Percentiles rank a stretch among this genome's conserved stretches.
Conservation (phyloP, 2,888 invertebrate genomes). For the Macaria notata region DNA sequence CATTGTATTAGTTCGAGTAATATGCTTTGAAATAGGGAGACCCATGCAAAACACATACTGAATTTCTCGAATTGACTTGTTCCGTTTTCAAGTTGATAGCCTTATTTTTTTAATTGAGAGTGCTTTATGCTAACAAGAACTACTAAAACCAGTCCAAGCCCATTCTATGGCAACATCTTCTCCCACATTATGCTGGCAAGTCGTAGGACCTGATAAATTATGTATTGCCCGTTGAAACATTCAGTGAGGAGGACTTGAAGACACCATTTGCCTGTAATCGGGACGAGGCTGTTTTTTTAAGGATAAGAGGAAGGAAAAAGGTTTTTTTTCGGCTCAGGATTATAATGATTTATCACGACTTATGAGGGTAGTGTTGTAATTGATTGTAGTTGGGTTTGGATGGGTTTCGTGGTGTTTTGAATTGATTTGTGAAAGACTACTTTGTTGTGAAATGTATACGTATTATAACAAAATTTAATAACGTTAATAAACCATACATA, state of each 20-base stretch:
- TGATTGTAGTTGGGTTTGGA: background rate
- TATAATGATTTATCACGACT: slow-evolving; percentile 17
- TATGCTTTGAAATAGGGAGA: no score
- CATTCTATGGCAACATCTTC: slow-evolving; percentile 4
- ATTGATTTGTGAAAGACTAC: no score
- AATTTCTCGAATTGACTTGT: no score
- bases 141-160: background rate
- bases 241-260: slow-evolving; percentile 24
- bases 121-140: no score
- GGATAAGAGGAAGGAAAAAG: background rate
- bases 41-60: no score
- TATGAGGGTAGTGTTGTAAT: background rate
- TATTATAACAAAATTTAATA: no score
- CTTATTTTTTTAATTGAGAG: no score
- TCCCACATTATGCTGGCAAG: slow-evolving; percentile 18
- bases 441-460: no score
- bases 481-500: no score
- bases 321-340: slow-evolving; percentile 12
- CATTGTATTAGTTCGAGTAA: no score
- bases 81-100: no score
- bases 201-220: slow-evolving; percentile 13
- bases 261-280: slow-evolving; percentile 23
- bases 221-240: slow-evolving; percentile 29
- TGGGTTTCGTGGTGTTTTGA: no score
- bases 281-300: slow-evolving; percentile 13